Base-by-base conservation (phyloP, 2,113 vertebrate species). In the Amphiprion ocellaris region DNA sequence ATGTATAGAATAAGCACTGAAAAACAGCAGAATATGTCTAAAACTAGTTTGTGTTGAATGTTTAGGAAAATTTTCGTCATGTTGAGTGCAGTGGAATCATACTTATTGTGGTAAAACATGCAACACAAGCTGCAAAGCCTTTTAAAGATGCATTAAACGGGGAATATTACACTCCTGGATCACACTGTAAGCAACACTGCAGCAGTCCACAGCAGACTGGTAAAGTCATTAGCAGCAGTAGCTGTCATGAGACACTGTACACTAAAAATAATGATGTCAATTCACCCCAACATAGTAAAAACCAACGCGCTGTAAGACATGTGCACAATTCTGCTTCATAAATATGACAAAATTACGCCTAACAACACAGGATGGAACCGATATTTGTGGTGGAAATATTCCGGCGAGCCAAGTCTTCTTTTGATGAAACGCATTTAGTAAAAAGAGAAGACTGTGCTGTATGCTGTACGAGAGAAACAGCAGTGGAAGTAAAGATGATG, bases 211-310 rank as follows among this genome's bases (percentile, higher is more conserved):
- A 46, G 79, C 66, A n/a, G 55, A 58, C 79, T 79, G 86, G 30
- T 77, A 87, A 90, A 90, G 84, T 77, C 90, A 85, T 92, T 85
- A 90, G 50, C 76, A 17, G 62, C 73, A 77, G 64, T 56, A 65
- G 83, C 82, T 81, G 83, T 83, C 86, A 86, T 62, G 77, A 83
- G 68, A 81, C 47, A 64, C 79, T 33, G 37, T 47, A 52, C 24
- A 66, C 23, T 83, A 79, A 87, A 70, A 86, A 77, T 64, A 61
- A 65, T 56, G 50, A 65, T 69, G 77, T 83, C 64, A 50, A 67
- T 67, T 67, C 41, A 66, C 68, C 68, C 69, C 82, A 69, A 5
- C 58, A 21, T 19, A 64, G 78, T 77, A 80, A 82, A 37, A 85
- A 79, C 44, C 73, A 83, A 69, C 69, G 71, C 16, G 23, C 60